Evolutionary conservation across 1,140 invertebrate species (phyloP), one percentile per base, ranked within the genome.

Genomic region (Calliopsis andreniformis): DNA sequence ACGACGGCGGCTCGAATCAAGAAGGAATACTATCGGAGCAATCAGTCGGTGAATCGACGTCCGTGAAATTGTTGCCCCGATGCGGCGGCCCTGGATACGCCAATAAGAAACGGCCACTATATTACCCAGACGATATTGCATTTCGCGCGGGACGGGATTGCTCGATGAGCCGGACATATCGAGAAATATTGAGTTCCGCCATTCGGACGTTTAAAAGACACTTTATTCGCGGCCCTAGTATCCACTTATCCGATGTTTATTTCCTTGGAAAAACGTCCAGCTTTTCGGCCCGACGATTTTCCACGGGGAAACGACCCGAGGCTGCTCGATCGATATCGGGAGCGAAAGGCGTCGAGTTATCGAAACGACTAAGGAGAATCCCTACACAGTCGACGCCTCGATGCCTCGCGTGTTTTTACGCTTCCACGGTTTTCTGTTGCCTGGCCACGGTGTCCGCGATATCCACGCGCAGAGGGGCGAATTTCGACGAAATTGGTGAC

Each of bases 131-230:
- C 73, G 66, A 76, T 69, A 76, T 76, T 69, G 66, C 66, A 43
- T 61, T 53, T 59, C 56, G 42, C 45, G 64, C 42, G 43, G 18
- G 55, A 69, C 73, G 56, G 42, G 64, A 69, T 69, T 72, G 68
- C 32, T 78, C 59, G 49, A 78, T 78, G 59, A 72, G 68, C 47
- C 59, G 59, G n/a, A 64, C 51, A 47, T 64, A 78, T 72, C 59
- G 76, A 47, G 59, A 78, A 64, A 72, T 68, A 76, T 61, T 14
- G 64, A 59, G 53, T 43, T n/a, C 32, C 58, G 39, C 14, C 18
- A 28, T 32, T n/a, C 20, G 28, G 32, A 56, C 53, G 72, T 76
- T 76, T 75, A 68, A 76, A 69, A 61, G 64, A 69, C 56, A 35
- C 62, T 73, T 42, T 59, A 70, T 23, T 43, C 68, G n/a, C 28